Evolutionary conservation across 2,113 vertebrate genomes (phyloP).

Genomic region (Oncorhynchus kisutch): DNA sequence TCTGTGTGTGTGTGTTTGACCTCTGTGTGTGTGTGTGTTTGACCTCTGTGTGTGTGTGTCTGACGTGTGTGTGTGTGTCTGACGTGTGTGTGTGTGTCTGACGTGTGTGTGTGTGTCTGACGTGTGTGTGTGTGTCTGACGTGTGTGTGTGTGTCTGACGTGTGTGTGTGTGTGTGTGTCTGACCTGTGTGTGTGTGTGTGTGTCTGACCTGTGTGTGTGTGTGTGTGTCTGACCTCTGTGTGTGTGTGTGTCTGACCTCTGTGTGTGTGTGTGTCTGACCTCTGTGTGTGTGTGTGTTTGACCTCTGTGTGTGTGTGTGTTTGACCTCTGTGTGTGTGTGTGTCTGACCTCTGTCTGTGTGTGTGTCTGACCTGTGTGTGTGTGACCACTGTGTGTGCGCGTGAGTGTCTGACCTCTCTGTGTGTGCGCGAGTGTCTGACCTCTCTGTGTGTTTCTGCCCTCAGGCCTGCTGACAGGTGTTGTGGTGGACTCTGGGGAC

Average conservation of each 20-base stretch:
- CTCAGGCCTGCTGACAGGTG: slow-evolving; percentile 91
- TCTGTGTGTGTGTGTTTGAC: too few species aligned
- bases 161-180: background rate
- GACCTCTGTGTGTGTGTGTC: background rate
- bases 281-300: background rate
- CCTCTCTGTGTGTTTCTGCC: background rate
- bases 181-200: background rate
- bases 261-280: background rate
- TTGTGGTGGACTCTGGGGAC: slow-evolving; percentile 96
- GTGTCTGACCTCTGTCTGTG: background rate
- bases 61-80: background rate
- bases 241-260: background rate
- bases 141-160: background rate
- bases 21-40: background rate
- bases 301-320: too few species aligned
- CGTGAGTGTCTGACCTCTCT: background rate
- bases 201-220: too few species aligned
- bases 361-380: background rate
- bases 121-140: background rate
- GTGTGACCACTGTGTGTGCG: too few species aligned
- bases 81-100: too few species aligned
- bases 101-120: background rate
- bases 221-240: background rate
- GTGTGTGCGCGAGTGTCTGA: background rate
- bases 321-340: background rate